Conservation (phyloP, 2,797 vertebrate genomes). For the Coregonus ussuriensis region DNA sequence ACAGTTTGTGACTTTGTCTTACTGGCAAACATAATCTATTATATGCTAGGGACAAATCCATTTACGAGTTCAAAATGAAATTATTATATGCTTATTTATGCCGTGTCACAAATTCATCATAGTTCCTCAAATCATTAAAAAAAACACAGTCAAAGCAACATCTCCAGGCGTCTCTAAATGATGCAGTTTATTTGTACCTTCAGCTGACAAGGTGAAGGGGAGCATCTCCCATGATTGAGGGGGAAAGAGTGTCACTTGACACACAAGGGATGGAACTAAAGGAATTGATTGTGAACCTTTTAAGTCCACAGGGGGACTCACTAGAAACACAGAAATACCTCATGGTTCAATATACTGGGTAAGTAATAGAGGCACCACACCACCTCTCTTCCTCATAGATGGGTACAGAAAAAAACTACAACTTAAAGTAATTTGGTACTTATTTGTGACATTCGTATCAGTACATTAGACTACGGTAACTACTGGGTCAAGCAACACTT, state of each 20-base stretch:
- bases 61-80: background rate
- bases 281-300: conserved; percentile 30
- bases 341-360: background rate
- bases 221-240: conserved; percentile 35
- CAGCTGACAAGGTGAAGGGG: conserved; percentile 26
- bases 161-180: conserved; percentile 37
- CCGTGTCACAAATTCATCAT: background rate
- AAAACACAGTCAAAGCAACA: conserved; percentile 27
- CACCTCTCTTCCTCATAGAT: background rate
- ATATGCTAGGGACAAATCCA: background rate
- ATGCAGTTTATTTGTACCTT: conserved; percentile 41
- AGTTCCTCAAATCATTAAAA: background rate
- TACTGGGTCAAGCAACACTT: background rate
- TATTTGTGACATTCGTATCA: background rate
- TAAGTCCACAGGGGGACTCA: conserved; percentile 4
- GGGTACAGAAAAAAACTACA: background rate
- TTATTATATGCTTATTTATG: background rate
- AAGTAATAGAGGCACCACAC: background rate
- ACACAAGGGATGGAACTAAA: conserved; percentile 22
- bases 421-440: background rate
- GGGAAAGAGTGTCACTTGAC: conserved; percentile 12
- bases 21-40: background rate
- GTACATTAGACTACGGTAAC: background rate
- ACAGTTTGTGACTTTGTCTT: background rate
- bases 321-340: conserved; percentile 9